A percentile compares a stretch with the other conserved stretches of the same genome.
phyloP scores from a whole-genome alignment of 1,140 invertebrate genomes.

The Drosophila burlai region DNA sequence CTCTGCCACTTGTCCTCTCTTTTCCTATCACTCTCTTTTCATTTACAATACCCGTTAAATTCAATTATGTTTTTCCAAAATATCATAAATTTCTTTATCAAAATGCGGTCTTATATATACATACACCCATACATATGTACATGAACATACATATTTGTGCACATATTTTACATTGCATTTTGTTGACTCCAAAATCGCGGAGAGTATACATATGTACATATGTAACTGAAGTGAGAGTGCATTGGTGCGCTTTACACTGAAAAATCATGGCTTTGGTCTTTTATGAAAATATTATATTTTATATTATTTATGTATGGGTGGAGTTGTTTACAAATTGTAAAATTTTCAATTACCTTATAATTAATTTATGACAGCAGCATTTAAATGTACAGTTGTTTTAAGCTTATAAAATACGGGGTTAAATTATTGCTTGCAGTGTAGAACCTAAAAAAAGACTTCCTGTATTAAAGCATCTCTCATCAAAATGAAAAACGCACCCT shows the following conservation, averaged over 20 bases:
- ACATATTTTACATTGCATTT: background rate
- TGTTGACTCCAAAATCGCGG: background rate
- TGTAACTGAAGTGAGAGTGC: constrained; percentile 3
- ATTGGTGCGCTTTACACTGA: background rate
- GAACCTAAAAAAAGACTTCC: background rate
- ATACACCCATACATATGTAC: background rate
- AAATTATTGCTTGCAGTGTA: background rate
- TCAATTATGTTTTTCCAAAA: constrained; percentile 4
- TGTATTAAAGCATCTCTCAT: no score
- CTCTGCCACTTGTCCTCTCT: constrained; percentile 6
- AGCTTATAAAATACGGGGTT: background rate
- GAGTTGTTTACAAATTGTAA: no score
- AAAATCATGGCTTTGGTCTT: background rate
- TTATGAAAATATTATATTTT: background rate
- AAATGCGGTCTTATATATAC: background rate
- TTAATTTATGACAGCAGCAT: no score
- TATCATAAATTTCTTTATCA: background rate
- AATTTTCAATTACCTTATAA: no score
- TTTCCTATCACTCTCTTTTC: background rate
- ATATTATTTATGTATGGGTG: background rate
- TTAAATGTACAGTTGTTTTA: background rate
- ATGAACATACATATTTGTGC: background rate
- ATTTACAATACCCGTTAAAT: constrained; percentile 16
- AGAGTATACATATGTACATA: no score
- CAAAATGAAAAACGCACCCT: no score